A percentile compares a stretch with the other conserved stretches of the same genome.
Conservation (phyloP, 2,888 invertebrate genomes). For the Leptopterna dolabrata region DNA sequence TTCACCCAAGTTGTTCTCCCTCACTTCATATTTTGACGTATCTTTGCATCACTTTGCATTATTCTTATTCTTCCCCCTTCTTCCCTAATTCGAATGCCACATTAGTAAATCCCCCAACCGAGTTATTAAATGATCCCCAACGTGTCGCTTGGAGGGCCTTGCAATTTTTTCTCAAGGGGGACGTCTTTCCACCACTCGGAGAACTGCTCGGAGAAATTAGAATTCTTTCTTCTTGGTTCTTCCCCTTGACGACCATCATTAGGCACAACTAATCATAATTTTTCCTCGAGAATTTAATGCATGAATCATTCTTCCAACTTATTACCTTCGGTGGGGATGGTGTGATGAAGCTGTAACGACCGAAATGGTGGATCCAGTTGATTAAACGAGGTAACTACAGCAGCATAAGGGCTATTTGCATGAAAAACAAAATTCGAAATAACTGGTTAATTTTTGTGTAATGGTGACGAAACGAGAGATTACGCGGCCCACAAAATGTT, state of each 20-base stretch:
- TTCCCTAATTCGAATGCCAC: neutral
- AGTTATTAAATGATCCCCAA: conserved; percentile 42
- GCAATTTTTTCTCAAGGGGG: neutral
- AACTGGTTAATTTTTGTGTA: no score
- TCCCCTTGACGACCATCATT: neutral
- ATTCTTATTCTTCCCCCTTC: neutral
- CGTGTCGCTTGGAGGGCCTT: neutral
- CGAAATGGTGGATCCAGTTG: neutral
- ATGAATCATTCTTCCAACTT: neutral
- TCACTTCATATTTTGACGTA: conserved; percentile 21
- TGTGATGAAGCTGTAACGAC: no score
- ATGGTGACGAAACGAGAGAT: no score
- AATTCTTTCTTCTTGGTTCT: neutral
- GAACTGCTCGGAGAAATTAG: neutral
- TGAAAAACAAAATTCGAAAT: no score
- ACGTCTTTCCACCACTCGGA: neutral
- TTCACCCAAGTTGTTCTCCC: neutral
- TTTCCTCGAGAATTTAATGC: neutral
- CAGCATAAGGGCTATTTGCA: no score
- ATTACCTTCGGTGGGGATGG: no score
- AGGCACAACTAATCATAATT: neutral
- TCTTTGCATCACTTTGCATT: conserved; percentile 50
- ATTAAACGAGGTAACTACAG: neutral
- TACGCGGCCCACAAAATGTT: no score
- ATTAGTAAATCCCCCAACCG: neutral